phyloP scores from a whole-genome alignment of 2,113 vertebrate species.

The Cervus canadensis region DNA sequence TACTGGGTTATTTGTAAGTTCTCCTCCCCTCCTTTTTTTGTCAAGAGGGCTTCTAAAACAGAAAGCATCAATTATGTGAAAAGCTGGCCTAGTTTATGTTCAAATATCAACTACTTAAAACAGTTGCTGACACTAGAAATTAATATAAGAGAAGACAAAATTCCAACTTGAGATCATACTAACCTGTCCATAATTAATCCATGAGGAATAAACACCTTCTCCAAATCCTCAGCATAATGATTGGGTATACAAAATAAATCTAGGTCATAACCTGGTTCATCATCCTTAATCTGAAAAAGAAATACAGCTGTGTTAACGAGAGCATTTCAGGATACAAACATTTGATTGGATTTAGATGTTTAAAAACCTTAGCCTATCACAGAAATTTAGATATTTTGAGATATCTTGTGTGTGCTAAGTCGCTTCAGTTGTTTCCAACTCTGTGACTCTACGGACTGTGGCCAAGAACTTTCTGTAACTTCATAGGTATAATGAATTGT shows the following conservation, averaged over 20 bases:
- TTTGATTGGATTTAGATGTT: not conserved
- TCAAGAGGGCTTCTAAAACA: constrained; percentile 28
- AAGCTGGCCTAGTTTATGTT: constrained; percentile 16
- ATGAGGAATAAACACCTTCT: constrained; percentile 97
- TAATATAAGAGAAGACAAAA: not conserved
- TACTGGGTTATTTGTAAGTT: not conserved
- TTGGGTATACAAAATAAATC: constrained; percentile 98
- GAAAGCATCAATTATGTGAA: constrained; percentile 20
- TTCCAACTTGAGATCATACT: constrained; percentile 61
- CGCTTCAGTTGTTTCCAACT: not conserved
- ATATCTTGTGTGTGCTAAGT: not conserved
- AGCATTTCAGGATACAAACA: not conserved
- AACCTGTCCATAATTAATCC: constrained; percentile 98
- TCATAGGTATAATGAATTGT: not conserved
- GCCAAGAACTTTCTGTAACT: not conserved
- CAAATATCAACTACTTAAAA: constrained; percentile 35
- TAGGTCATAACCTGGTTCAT: constrained; percentile 96
- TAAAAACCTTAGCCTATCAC: not conserved
- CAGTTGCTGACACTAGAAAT: not conserved
- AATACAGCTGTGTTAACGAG: constrained; percentile 47
- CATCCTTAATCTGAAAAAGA: constrained; percentile 92
- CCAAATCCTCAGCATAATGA: constrained; percentile 93
- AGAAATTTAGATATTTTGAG: not conserved
- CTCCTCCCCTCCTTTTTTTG: not conserved
- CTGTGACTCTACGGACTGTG: not conserved